Evolutionary conservation across 1,140 invertebrate species (phyloP), one percentile per base, ranked within the genome.

Genomic region (Zaprionus capensis): DNA sequence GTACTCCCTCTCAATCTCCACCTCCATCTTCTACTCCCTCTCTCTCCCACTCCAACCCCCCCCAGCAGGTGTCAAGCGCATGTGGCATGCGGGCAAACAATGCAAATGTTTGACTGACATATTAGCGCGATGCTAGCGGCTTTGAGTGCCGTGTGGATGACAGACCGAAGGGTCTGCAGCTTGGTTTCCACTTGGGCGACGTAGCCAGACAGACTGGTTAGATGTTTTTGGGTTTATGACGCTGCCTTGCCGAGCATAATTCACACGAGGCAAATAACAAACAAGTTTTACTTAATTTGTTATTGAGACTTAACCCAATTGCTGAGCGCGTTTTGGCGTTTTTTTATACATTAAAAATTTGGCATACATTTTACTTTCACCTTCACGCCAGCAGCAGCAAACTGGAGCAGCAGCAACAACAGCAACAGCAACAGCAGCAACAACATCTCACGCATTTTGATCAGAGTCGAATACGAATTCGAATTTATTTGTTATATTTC

Each of bases 301-400:
- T 90, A 84, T 84, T 87, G 84, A 81, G 84, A n/a, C 75, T 87
- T 87, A 87, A 84, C 84, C 85, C 66, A 84, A 90, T 81, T 87
- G 63, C 41, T 68, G 15, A 56, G 53, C 58, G 46, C 46, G 9
- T 51, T 49, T 49, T 51, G 4, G 11, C 72, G 63, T 57, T 51
- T 49, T 41, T 61, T 61, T 66, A 22, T 46, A 11, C 57, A 55
- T 57, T 78, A 36, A 20, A 73, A 66, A 67, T 84, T 85, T 78
- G 78, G 82, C 78, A 75, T 64, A 76, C 59, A 63, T 85, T 72
- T 87, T 71, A 76, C 84, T 88, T 88, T 90, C 84, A 84, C 84
- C 85, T 79, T 22, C 28, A n/a, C 31, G 80, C 61, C 15, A 41
- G 38, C 15, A 41, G n/a, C 41, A 61, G 53, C 44, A 59, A 68